phyloP scores from a whole-genome alignment of 1,140 invertebrate species.

The Bombus picipes region DNA sequence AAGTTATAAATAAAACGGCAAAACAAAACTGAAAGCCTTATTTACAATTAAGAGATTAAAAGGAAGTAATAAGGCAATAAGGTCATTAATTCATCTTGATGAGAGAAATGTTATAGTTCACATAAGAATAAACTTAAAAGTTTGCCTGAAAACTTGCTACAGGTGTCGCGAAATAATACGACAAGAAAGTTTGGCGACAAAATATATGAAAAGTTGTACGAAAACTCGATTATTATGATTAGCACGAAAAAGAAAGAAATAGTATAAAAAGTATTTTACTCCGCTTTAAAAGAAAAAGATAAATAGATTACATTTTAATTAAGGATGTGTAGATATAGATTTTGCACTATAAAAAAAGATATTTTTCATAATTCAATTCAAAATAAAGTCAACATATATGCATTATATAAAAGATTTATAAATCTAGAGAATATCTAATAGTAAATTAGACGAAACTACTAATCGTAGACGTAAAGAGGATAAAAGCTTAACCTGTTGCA shows the following conservation, averaged over 20 bases:
- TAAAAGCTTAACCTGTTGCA: background rate
- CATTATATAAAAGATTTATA: background rate
- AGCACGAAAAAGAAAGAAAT: background rate
- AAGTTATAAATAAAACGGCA: background rate
- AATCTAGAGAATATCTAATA: background rate
- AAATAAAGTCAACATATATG: background rate
- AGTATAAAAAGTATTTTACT: background rate
- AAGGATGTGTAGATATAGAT: background rate
- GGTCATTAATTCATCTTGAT: too few species aligned
- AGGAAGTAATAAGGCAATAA: background rate
- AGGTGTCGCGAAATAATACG: background rate
- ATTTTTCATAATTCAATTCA: background rate
- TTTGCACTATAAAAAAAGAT: background rate
- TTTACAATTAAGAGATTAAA: background rate
- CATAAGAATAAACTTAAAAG: background rate
- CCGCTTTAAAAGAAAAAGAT: background rate
- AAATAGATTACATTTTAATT: background rate
- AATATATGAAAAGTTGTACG: background rate
- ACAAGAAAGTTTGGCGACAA: background rate
- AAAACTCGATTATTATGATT: background rate
- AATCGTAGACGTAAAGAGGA: background rate
- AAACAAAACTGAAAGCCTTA: background rate
- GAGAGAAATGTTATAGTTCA: background rate
- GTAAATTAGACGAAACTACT: background rate
- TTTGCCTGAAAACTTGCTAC: background rate